These are phyloP conservation scores for Ariopsis seemanni DNA, from an alignment of 2,113 vertebrate species.

Conservation along the genomic window DNA sequence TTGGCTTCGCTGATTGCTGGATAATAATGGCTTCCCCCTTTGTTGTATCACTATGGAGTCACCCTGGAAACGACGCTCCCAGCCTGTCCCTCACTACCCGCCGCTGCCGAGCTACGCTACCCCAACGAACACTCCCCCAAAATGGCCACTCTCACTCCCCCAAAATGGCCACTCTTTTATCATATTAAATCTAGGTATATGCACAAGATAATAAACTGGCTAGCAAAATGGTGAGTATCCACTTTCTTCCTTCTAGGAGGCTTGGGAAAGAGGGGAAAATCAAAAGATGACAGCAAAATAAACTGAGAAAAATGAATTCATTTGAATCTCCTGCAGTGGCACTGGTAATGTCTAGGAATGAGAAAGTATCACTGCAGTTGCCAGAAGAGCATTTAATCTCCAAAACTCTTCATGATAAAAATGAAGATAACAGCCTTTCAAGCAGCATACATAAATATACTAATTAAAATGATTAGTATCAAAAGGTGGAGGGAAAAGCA, in stretches of 20 bases:
- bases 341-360: conserved; percentile 26
- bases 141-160: no score
- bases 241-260: neutral
- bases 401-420: conserved; percentile 17
- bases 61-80: no score
- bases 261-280: neutral
- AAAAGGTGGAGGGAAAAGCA: neutral
- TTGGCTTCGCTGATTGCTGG: no score
- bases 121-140: no score
- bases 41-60: no score
- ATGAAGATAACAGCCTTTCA: neutral
- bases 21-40: no score
- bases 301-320: conserved; percentile 42
- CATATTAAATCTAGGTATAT: neutral
- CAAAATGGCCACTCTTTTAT: no score
- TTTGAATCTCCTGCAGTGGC: conserved; percentile 27
- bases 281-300: conserved; percentile 22
- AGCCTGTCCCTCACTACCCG: no score
- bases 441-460: neutral
- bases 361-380: conserved; percentile 26
- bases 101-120: no score
- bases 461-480: conserved; percentile 27
- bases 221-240: conserved; percentile 3
- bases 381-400: conserved; percentile 11
- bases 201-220: conserved; percentile 14